phyloP scores from a whole-genome alignment of 2,888 invertebrate genomes.

The Erebia ligea region DNA sequence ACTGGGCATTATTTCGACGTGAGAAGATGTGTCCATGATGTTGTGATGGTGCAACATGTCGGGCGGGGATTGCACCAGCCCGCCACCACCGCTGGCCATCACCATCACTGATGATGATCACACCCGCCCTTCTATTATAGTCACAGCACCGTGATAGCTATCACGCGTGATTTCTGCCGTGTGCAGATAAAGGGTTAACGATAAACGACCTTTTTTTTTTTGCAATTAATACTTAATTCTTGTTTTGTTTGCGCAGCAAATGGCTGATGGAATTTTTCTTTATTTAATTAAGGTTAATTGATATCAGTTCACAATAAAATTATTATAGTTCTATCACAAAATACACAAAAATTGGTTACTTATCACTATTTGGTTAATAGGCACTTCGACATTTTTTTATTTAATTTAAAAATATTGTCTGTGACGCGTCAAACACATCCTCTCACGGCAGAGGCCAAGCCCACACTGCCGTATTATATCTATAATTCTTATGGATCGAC shows the following conservation, averaged over 20 bases:
- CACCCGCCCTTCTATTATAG: conserved; percentile 26
- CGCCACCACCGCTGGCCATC: conserved; percentile 80
- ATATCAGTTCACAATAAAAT: conserved; percentile 26
- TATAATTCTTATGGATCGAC: conserved; percentile 79
- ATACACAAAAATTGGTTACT: conserved; percentile 52
- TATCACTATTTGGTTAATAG: conserved; percentile 61
- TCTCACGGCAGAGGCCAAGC: conserved; percentile 71
- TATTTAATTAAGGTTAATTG: background rate
- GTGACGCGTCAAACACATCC: conserved; percentile 56
- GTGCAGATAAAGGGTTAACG: conserved; percentile 15
- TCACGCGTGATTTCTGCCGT: conserved; percentile 25
- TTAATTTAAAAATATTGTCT: conserved; percentile 54
- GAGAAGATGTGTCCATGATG: conserved; percentile 79
- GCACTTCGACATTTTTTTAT: conserved; percentile 74
- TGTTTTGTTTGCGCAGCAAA: background rate
- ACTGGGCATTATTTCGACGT: conserved; percentile 81
- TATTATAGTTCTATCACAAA: conserved; percentile 53
- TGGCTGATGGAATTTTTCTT: background rate
- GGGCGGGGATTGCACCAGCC: conserved; percentile 81
- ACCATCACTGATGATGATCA: conserved; percentile 69
- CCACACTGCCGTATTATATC: conserved; percentile 79
- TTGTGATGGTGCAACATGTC: conserved; percentile 80
- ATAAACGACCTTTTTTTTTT: background rate
- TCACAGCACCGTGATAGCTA: conserved; percentile 25
- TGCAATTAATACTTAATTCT: background rate